Evolutionary conservation across 2,888 invertebrate genomes (phyloP).

Genomic region (Sepiola atlantica): DNA sequence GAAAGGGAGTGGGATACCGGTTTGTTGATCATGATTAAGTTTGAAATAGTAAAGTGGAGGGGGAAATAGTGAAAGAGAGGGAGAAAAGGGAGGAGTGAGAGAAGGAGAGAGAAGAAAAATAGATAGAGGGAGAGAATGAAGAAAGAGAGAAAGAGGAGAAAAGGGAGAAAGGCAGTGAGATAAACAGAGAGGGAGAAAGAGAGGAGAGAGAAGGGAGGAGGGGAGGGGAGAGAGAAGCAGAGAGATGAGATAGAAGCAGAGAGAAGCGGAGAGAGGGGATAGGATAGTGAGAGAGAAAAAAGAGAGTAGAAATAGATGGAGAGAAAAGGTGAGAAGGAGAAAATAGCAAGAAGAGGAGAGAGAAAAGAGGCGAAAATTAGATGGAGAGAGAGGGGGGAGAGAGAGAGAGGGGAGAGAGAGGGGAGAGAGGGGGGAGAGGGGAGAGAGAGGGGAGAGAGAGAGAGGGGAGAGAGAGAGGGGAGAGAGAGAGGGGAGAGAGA

Average conservation of each 20-base stretch:
- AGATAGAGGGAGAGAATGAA: not conserved
- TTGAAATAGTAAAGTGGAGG: not conserved
- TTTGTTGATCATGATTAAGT: no score
- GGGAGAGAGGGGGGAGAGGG: no score
- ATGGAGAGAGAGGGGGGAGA: no score
- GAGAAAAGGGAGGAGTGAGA: not conserved
- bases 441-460: no score
- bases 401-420: no score
- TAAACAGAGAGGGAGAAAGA: no score
- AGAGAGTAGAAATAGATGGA: not conserved
- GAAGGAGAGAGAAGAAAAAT: not conserved
- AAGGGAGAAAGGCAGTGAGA: no score
- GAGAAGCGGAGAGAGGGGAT: not conserved
- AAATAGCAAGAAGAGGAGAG: not conserved
- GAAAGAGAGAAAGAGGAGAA: not conserved
- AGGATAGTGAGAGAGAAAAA: not conserved
- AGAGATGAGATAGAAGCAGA: not conserved
- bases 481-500: no score
- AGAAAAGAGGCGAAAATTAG: no score
- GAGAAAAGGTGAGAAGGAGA: not conserved
- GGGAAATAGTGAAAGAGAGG: not conserved
- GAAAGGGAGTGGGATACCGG: no score
- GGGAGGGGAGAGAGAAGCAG: no score
- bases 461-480: no score
- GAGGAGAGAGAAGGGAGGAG: not conserved